Evolutionary conservation across 2,888 invertebrate genomes (phyloP), one percentile per base, ranked within the genome.

Genomic region (Podotricha telesiphe): DNA sequence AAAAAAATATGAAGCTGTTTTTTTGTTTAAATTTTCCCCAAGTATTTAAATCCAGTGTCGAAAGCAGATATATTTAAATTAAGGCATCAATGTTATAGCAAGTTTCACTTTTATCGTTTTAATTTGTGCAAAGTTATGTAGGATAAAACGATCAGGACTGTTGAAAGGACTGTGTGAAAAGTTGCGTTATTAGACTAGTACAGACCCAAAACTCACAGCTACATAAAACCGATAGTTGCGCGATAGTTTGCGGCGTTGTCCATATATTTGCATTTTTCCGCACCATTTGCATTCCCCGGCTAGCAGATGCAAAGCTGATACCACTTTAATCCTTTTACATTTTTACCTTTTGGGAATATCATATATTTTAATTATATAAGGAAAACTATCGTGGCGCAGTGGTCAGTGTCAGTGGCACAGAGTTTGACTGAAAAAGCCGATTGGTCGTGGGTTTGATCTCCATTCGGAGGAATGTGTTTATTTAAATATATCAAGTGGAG

Each of bases 181-280:
- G 45, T 59, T 13, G n/a, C 45, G 28, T 45, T 45, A 59, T 59
- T 58, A 59, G 59, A 28, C 42, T 45, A 45, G 22, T n/a, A 37
- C 11, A 17, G 28, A 59, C 28, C 59, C 55, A 17, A 53, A 68
- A 61, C 48, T 64, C 68, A 66, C 28, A 59, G 68, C 53, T 65
- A 53, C 64, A 64, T 53, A 72, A 69, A 74, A 70, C 68, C 74
- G 70, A 74, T n/a, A n/a, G n/a, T n/a, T n/a, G 74, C 73, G 68
- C 77, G 75, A 79, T 79, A 80, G 82, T 82, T 83, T 78, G 80
- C 75, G 79, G 79, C 77, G 76, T 77, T 80, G 78, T 80, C 75
- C 75, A 83, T 82, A 84, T 85, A 87, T 88, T 87, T 87, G 83
- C 85, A 87, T 87, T 86, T 87, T 88, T 86, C 85, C 82, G 81